phyloP scores from a whole-genome alignment of 2,888 invertebrate species.

The Nomada goodeniana region DNA sequence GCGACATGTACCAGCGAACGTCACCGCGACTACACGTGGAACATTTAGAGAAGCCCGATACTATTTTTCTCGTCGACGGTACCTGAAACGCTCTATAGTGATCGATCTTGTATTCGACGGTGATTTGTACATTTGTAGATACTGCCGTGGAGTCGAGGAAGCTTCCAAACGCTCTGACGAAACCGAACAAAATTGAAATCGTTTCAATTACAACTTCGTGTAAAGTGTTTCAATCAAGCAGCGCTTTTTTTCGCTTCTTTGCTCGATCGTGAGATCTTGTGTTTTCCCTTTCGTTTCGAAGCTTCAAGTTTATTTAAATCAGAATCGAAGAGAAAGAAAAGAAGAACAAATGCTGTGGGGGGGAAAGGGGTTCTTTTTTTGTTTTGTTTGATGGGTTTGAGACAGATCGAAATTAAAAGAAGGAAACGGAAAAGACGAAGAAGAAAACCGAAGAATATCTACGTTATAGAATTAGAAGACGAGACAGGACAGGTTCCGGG shows the following conservation, averaged over 20 bases:
- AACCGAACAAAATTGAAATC: not conserved
- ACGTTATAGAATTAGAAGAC: slow-evolving; percentile 32
- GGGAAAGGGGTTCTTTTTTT: not conserved
- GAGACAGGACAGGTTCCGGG: slow-evolving; percentile 47
- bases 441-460: slow-evolving; percentile 20
- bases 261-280: not conserved
- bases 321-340: too few species aligned
- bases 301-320: not conserved
- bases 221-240: not conserved
- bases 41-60: not conserved
- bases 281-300: slow-evolving; percentile 27
- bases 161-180: slow-evolving; percentile 61
- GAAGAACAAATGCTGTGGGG: not conserved
- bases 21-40: not conserved
- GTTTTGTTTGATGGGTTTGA: too few species aligned
- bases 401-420: not conserved
- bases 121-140: slow-evolving; percentile 82
- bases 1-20: not conserved
- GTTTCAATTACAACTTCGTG: too few species aligned
- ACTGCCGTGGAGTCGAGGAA: slow-evolving; percentile 52
- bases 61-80: slow-evolving; percentile 25
- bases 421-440: not conserved
- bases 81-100: slow-evolving; percentile 15
- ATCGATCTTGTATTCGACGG: slow-evolving; percentile 36
- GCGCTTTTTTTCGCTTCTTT: slow-evolving; percentile 5